Evolutionary conservation across 2,113 vertebrate genomes (phyloP), one percentile per base, ranked within the genome.

Genomic region (Tenrec ecaudatus): DNA sequence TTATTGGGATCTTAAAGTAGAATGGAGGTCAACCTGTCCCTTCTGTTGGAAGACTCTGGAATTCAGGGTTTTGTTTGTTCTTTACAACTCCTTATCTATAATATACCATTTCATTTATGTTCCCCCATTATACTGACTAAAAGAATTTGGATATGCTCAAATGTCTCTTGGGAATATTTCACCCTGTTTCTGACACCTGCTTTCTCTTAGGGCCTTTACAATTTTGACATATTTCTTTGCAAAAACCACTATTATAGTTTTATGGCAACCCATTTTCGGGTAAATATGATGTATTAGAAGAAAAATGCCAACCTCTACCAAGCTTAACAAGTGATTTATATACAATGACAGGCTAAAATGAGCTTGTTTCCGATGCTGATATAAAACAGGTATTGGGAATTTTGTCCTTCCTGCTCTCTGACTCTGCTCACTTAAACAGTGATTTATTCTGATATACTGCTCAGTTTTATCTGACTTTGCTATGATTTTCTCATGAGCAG

Each of bases 381-480:
- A 82, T 88, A 88, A 92, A 96, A 88, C 83, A 90, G 81, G 64
- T 88, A 83, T n/a, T 88, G 77, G 58, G 86, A 94, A 95, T 96
- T 94, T 92, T 96, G 71, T 84, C 47, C 80, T 92, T 95, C 83
- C 81, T 91, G 29, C 71, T 92, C 69, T 69, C 89, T 92, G 89
- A 95, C 60, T 88, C 86, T 90, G 83, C 31, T 95, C 89, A 96
- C 91, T 96, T 95, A 96, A 92, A 94, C 82, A 25, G 22, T 95
- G 43, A 95, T 95, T 90, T 94, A 90, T 96, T 94, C 71, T 86
- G 31, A 96, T 89, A 36, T 43, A 84, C 33, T 90, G 91, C 64
- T 94, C 60, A 92, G 60, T 91, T 94, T 95, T 93, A 89, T 92
- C 82, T 87, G 69, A 93, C 57, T 94, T 90, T 75, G 31, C 12